Percentiles rank a stretch among this genome's conserved stretches.
Evolutionary conservation across 2,888 invertebrate genomes (phyloP).

Genomic region (Parasteatoda lunata): DNA sequence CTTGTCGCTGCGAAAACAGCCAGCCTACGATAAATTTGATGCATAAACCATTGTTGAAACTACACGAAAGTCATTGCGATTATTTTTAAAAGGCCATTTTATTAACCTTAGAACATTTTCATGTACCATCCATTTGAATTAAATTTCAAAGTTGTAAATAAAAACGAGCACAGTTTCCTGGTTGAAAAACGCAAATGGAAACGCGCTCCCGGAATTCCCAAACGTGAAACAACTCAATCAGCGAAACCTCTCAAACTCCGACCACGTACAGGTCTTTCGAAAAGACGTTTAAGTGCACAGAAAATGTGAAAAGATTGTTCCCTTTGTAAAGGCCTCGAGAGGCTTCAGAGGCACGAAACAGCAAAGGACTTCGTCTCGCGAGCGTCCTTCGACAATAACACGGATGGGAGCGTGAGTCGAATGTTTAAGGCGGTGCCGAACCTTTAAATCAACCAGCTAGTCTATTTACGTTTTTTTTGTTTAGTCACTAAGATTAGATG

Average conservation of each 20-base stretch:
- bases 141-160: too few species aligned
- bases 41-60: too few species aligned
- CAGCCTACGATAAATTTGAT: too few species aligned
- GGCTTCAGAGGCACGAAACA: background rate
- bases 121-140: too few species aligned
- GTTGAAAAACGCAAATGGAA: background rate
- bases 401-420: background rate
- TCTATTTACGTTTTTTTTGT: background rate
- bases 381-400: background rate
- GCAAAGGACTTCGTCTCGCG: background rate
- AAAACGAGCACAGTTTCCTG: too few species aligned
- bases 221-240: background rate
- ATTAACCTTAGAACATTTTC: too few species aligned
- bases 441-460: background rate
- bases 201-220: background rate
- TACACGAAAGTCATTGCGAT: too few species aligned
- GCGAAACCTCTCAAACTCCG: background rate
- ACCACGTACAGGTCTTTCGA: conserved; percentile 5
- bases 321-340: background rate
- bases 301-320: conserved; percentile 3
- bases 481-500: background rate
- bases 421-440: background rate
- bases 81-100: too few species aligned
- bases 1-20: too few species aligned
- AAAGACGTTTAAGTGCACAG: background rate